Conservation (phyloP, 2,113 vertebrate genomes). For the Gallinago jamesoni region DNA sequence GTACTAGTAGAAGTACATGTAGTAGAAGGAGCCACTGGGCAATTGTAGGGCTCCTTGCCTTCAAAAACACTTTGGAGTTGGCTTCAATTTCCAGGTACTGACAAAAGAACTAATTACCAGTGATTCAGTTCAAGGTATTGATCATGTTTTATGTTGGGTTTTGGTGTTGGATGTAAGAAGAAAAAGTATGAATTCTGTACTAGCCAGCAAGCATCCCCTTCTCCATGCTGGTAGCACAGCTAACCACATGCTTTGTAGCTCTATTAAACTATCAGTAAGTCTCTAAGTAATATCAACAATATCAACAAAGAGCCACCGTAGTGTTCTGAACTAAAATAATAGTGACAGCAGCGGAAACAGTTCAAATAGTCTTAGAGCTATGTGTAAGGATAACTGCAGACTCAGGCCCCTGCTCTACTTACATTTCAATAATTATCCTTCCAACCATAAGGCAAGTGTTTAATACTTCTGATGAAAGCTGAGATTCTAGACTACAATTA, state of each 20-base stretch:
- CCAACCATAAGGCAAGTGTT: not conserved
- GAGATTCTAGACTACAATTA: not conserved
- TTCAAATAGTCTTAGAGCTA: not conserved
- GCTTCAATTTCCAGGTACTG: not conserved
- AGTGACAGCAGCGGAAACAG: not conserved
- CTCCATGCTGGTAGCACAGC: not conserved
- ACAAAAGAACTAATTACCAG: not conserved
- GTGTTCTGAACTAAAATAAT: not conserved
- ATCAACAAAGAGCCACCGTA: not conserved
- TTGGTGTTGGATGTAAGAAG: not conserved
- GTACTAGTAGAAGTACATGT: too few relatives aligned
- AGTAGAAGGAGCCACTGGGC: not conserved
- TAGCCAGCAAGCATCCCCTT: not conserved
- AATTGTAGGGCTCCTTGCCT: not conserved
- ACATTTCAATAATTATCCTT: not conserved
- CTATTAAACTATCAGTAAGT: not conserved
- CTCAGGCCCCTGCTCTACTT: not conserved
- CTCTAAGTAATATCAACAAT: not conserved
- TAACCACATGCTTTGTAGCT: not conserved
- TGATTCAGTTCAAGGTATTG: not conserved
- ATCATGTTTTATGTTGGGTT: not conserved
- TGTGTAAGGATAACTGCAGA: not conserved
- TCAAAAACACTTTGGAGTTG: not conserved
- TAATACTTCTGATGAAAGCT: not conserved
- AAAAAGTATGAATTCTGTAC: not conserved